These are phyloP conservation scores for Digitonthophagus gazella DNA, from an alignment of 2,888 invertebrate genomes.

Conservation along the genomic window DNA sequence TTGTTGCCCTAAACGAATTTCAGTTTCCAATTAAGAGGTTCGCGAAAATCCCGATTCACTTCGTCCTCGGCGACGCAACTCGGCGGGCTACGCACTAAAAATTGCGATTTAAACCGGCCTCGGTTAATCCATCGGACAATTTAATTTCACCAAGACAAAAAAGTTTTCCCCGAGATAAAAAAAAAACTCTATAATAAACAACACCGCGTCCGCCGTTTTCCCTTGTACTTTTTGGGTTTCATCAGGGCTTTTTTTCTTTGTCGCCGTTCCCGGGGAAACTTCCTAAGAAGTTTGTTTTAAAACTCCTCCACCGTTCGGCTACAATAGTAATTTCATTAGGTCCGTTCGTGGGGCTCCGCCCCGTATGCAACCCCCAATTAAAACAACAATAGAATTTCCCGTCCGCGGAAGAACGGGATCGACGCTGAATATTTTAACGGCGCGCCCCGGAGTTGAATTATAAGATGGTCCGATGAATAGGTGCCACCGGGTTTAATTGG, in stretches of 20 bases:
- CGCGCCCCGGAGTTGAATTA: constrained; percentile 36
- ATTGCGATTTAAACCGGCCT: background rate
- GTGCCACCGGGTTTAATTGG: constrained; percentile 31
- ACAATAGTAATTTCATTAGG: constrained; percentile 43
- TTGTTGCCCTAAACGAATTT: background rate
- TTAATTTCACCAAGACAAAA: constrained; percentile 11
- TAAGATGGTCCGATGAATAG: constrained; percentile 34
- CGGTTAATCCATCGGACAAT: constrained; percentile 2
- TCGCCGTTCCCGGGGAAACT: background rate
- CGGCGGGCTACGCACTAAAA: background rate
- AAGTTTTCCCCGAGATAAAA: constrained; percentile 12
- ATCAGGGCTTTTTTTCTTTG: background rate
- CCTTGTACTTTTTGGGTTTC: background rate
- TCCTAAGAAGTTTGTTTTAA: constrained; percentile 22
- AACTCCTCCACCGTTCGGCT: constrained; percentile 21
- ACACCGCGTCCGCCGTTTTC: constrained; percentile 4
- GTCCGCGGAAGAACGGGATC: constrained; percentile 7
- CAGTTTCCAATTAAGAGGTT: background rate
- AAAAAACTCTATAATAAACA: constrained; percentile 16
- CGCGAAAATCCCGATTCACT: background rate
- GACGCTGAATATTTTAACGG: constrained; percentile 43
- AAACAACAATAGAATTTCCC: constrained; percentile 45
- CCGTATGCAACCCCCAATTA: constrained; percentile 43
- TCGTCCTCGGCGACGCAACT: too few relatives aligned
- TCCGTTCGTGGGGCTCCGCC: constrained; percentile 16